Conservation (phyloP, 2,888 invertebrate species). For the Rhaphigaster nebulosa region DNA sequence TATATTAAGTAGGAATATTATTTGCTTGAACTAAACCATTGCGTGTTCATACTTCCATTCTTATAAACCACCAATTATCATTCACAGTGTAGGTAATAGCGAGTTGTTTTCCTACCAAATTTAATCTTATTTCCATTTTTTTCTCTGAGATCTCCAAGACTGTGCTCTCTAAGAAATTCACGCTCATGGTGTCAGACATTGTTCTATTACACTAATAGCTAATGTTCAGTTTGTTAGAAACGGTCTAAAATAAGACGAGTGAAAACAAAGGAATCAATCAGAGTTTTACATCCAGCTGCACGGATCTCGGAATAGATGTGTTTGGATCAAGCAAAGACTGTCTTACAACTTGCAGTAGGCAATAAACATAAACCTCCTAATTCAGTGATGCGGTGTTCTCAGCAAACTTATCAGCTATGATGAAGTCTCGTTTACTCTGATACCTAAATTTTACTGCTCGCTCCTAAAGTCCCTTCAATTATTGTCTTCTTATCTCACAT, state of each 20-base stretch:
- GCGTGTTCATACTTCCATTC: no score
- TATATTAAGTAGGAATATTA: no score
- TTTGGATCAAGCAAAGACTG: background rate
- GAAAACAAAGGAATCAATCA: slow-evolving; percentile 47
- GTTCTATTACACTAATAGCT: background rate
- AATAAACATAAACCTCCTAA: background rate
- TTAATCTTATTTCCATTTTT: no score
- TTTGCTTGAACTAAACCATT: no score
- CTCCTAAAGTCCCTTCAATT: slow-evolving; percentile 5
- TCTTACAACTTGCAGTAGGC: background rate
- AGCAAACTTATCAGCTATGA: background rate
- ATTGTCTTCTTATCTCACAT: background rate
- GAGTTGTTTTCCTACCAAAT: no score
- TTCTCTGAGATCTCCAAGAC: no score
- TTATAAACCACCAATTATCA: no score
- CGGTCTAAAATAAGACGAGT: background rate
- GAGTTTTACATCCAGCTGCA: background rate
- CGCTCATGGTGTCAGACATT: background rate
- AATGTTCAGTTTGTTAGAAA: background rate
- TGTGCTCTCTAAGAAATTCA: background rate
- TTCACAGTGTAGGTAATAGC: no score
- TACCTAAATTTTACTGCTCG: slow-evolving; percentile 5
- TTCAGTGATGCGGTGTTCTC: background rate
- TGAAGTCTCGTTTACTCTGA: background rate
- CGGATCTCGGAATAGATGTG: background rate